A percentile compares a stretch with the other conserved stretches of the same genome.
These are phyloP conservation scores for Tholera decimalis DNA, from an alignment of 2,888 invertebrate genomes.

Conservation along the genomic window DNA sequence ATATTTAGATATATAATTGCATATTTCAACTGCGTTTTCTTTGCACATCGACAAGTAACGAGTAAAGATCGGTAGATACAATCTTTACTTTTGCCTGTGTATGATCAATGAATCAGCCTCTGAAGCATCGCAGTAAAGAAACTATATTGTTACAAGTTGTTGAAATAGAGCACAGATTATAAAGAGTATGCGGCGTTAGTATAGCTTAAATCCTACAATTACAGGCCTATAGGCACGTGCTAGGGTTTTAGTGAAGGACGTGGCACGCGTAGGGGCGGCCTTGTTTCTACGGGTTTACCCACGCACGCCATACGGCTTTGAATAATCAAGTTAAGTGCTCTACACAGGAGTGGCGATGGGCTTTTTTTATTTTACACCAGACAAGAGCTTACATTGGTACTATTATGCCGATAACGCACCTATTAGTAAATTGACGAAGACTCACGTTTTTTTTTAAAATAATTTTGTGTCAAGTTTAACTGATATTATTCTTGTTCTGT, in stretches of 20 bases:
- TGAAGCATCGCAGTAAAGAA: neutral
- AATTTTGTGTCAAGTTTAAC: conserved; percentile 3
- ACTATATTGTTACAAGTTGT: neutral
- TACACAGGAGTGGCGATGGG: conserved; percentile 82
- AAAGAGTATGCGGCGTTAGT: neutral
- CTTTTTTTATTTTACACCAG: conserved; percentile 85
- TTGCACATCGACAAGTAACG: neutral
- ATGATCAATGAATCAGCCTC: neutral
- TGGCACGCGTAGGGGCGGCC: conserved; percentile 72
- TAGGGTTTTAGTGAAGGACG: conserved; percentile 76
- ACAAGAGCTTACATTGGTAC: conserved; percentile 73
- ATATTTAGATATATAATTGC: too few species aligned
- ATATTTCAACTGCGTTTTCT: neutral
- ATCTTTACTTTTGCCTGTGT: neutral
- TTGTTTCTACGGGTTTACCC: conserved; percentile 72
- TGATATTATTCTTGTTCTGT: neutral
- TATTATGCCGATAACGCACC: conserved; percentile 76
- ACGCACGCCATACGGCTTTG: conserved; percentile 77
- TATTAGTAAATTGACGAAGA: conserved; percentile 80
- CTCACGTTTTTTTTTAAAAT: conserved; percentile 9
- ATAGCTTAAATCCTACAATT: conserved; percentile 74
- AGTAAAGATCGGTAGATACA: neutral
- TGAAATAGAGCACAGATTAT: conserved; percentile 9
- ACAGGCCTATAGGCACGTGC: conserved; percentile 77
- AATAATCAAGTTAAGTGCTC: conserved; percentile 92